Evolutionary conservation across 2,797 vertebrate species (phyloP).

Genomic region (Pseudopleuronectes americanus): DNA sequence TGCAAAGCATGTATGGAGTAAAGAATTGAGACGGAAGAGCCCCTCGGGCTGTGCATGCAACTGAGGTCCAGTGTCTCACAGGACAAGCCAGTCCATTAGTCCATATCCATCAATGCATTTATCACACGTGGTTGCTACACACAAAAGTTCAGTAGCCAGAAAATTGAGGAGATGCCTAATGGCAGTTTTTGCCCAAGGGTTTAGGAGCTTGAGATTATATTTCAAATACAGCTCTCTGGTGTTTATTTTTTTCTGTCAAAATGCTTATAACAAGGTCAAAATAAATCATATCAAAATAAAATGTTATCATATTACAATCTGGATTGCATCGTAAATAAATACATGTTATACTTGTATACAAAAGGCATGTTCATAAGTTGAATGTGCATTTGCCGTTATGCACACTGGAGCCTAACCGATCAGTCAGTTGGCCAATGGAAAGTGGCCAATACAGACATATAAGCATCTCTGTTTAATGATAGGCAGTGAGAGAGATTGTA

Average conservation of each 20-base stretch:
- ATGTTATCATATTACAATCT: background rate
- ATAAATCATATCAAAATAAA: no score
- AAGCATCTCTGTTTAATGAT: no score
- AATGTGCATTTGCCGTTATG: no score
- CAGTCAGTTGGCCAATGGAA: no score
- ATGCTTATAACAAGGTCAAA: background rate
- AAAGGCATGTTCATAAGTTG: no score
- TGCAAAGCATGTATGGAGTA: constrained; percentile 33
- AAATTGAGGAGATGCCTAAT: constrained; percentile 62
- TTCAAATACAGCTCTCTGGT: constrained; percentile 19
- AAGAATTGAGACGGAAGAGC: constrained; percentile 38
- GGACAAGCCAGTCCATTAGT: constrained; percentile 67
- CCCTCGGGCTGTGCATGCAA: constrained; percentile 61
- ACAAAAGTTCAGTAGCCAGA: constrained; percentile 54
- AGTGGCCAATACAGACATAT: no score
- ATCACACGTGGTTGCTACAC: constrained; percentile 42
- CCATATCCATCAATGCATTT: constrained; percentile 58
- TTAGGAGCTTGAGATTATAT: constrained; percentile 32
- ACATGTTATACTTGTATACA: background rate
- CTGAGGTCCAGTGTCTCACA: constrained; percentile 52
- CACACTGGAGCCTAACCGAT: no score
- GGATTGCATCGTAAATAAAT: background rate
- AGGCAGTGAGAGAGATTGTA: no score
- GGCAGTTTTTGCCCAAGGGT: constrained; percentile 61
- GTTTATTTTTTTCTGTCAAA: background rate